Conservation (phyloP, 1,140 invertebrate species). For the Drosophila yakuba region DNA sequence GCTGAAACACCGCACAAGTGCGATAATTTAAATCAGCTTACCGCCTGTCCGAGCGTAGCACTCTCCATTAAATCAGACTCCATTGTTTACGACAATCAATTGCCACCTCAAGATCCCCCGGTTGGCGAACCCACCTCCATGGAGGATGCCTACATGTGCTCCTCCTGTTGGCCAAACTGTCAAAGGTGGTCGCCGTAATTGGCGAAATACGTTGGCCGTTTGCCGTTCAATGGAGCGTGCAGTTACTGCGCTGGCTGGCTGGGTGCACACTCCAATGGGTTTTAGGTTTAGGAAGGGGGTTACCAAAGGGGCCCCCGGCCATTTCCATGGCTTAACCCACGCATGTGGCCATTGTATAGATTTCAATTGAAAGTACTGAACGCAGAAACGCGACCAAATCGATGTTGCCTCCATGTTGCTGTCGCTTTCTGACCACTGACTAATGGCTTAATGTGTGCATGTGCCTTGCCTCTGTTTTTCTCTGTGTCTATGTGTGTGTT, state of each 20-base stretch:
- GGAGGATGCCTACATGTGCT: neutral
- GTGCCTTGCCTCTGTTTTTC: conserved; percentile 4
- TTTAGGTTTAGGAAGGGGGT: conserved; percentile 30
- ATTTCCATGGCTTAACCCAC: conserved; percentile 65
- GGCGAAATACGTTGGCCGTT: conserved; percentile 64
- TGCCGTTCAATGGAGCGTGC: conserved; percentile 66
- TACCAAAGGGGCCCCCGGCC: neutral
- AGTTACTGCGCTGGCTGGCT: conserved; percentile 17
- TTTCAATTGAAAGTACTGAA: conserved; percentile 66
- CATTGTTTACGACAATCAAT: conserved; percentile 74
- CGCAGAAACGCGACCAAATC: conserved; percentile 41
- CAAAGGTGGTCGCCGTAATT: conserved; percentile 63
- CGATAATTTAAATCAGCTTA: conserved; percentile 47
- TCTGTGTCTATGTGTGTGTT: conserved; percentile 3
- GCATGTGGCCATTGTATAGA: conserved; percentile 67
- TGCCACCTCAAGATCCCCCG: conserved; percentile 58
- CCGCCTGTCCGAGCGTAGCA: conserved; percentile 19
- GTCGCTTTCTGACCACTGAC: conserved; percentile 50
- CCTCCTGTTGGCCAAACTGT: conserved; percentile 19
- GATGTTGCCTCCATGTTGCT: conserved; percentile 33
- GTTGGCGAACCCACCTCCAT: neutral
- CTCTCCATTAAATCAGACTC: conserved; percentile 60
- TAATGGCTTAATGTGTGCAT: conserved; percentile 58
- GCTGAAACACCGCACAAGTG: conserved; percentile 8
- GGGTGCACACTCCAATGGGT: conserved; percentile 60